Percentiles rank a stretch among this genome's conserved stretches.
Evolutionary conservation across 2,888 invertebrate species (phyloP).

Genomic region (Orchesellides sinensis): DNA sequence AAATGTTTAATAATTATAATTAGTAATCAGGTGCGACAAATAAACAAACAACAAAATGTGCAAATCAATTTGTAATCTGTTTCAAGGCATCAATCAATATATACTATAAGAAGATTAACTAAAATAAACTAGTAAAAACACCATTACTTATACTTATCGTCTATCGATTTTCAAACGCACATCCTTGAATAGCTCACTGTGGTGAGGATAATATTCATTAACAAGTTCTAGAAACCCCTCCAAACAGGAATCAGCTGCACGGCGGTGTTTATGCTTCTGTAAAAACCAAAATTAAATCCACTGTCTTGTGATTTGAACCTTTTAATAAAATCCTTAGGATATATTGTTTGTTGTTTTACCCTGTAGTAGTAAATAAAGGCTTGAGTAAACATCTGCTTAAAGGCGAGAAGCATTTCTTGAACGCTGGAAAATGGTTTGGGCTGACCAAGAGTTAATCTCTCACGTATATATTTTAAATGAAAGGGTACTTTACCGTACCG

Average conservation of each 20-base stretch:
- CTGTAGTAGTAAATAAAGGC: conserved; percentile 56
- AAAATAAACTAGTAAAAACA: too few relatives aligned
- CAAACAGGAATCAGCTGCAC: neutral
- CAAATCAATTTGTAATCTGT: too few relatives aligned
- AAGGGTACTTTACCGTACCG: conserved; percentile 35
- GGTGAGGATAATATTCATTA: conserved; percentile 21
- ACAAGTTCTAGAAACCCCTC: conserved; percentile 3
- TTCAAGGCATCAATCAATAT: too few relatives aligned
- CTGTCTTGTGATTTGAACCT: neutral
- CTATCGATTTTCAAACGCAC: neutral
- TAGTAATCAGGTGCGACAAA: too few relatives aligned
- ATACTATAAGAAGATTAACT: neutral
- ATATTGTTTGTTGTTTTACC: conserved; percentile 22
- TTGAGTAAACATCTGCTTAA: conserved; percentile 64
- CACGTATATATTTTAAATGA: conserved; percentile 55
- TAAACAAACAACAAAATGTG: too few relatives aligned
- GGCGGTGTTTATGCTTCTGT: conserved; percentile 6
- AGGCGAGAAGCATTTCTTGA: conserved; percentile 41
- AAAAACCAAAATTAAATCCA: neutral
- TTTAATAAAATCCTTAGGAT: too few relatives aligned
- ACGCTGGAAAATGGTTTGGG: conserved; percentile 26
- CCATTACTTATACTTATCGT: too few relatives aligned
- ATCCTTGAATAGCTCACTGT: neutral
- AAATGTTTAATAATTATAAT: too few relatives aligned
- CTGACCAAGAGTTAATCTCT: conserved; percentile 25